Base-by-base conservation (phyloP, 2,888 invertebrate species). In the Volucella inflata region DNA sequence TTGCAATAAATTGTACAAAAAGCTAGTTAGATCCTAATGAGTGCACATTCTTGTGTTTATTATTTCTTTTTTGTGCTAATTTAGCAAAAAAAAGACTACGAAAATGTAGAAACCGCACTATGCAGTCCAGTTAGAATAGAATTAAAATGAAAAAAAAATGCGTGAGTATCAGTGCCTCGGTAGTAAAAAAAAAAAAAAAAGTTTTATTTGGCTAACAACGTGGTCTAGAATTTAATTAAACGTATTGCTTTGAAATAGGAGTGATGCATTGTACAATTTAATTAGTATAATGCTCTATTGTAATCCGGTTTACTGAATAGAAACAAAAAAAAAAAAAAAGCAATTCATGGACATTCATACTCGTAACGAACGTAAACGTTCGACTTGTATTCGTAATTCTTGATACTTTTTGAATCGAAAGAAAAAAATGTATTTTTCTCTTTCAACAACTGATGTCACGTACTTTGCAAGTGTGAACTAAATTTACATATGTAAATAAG, bases 51-150 rank as follows among this genome's bases (percentile, higher is more conserved):
- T 42, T 72, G 16, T 50, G 48, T 14, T 17, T 38, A 57, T 70
- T 48, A 75, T 30, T 42, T 50, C 65, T 57, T 67, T 75, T 75
- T 40, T 75, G 65, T 75, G 46, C 48, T 48, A 64, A 55, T 55
- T 74, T 67, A 59, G 65, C 42, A 48, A 16, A 2, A 57, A n/a
- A 50, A 67, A 48, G 12, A 57, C 57, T 48, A 57, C 21, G 12
- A 55, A 48, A 65, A 38, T 57, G 55, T 38, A 36, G 57, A 42
- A 50, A 64, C 40, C 75, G 50, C 38, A 60, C n/a, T 12, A 12
- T 12, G 17, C 59, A 70, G 46, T 70, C 57, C 57, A 46, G 57
- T 17, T 36, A 36, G 14, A 36, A n/a, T n/a, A n/a, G n/a, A n/a
- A 30, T 38, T 4, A 12, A 12, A 38, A 40, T 10, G 40, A 38